phyloP scores from a whole-genome alignment of 1,140 invertebrate genomes.

The Proctacanthus coquilletti region DNA sequence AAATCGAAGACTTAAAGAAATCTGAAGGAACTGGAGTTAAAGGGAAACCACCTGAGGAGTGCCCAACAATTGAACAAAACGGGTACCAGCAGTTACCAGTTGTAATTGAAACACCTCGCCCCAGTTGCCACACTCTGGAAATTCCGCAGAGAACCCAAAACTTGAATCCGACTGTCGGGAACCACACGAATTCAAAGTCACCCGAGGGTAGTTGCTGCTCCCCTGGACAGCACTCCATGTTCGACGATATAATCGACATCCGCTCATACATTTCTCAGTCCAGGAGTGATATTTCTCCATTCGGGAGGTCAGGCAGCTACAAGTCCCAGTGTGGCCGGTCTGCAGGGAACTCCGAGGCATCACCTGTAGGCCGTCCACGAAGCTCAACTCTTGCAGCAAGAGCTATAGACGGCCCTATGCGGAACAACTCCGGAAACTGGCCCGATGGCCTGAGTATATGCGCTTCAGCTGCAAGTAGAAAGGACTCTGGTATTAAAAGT shows the following conservation, averaged over 20 bases:
- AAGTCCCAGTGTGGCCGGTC: slow-evolving; percentile 43
- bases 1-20: slow-evolving; percentile 30
- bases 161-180: slow-evolving; percentile 13
- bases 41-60: slow-evolving; percentile 8
- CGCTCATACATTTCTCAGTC: slow-evolving; percentile 51
- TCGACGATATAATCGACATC: slow-evolving; percentile 43
- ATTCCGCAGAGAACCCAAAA: slow-evolving; percentile 15
- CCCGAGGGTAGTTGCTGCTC: slow-evolving; percentile 18
- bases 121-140: slow-evolving; percentile 18
- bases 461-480: slow-evolving; percentile 61
- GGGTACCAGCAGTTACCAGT: slow-evolving; percentile 46
- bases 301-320: slow-evolving; percentile 42
- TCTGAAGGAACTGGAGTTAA: slow-evolving; percentile 5
- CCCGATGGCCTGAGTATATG: slow-evolving; percentile 52
- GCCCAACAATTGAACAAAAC: slow-evolving; percentile 24
- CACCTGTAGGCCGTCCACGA: slow-evolving; percentile 36
- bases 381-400: slow-evolving; percentile 35
- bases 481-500: slow-evolving; percentile 74
- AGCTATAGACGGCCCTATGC: not conserved
- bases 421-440: slow-evolving; percentile 19
- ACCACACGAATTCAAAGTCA: too few relatives aligned
- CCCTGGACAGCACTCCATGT: slow-evolving; percentile 25
- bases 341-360: slow-evolving; percentile 16
- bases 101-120: slow-evolving; percentile 37
- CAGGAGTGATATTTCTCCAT: slow-evolving; percentile 45